Base-by-base conservation (phyloP, 2,113 vertebrate species). In the Merops nubicus region DNA sequence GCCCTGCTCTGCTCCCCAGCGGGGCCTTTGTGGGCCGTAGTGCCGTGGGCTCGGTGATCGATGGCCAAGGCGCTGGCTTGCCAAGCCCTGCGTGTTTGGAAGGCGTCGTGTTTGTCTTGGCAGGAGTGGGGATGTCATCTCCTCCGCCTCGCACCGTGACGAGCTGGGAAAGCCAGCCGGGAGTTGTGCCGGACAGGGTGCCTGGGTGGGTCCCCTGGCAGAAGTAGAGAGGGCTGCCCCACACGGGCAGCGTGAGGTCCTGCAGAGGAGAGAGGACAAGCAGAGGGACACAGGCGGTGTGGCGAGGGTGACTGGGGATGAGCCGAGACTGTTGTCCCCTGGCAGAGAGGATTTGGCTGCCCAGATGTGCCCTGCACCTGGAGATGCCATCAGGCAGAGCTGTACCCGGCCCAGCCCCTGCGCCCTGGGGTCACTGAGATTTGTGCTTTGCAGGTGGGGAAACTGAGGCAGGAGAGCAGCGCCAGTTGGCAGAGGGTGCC, bases 81-180 rank as follows among this genome's bases (percentile, higher is more conserved):
- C 96, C 96, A 96, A 96, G 90, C 64, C 82, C 91, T 67, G 90
- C 68, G 9, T 91, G 93, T 94, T 97, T 96, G 93, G 95, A 94
- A 79, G 68, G 85, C 79, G 5, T 60, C 29, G 63, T 97, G 95
- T 96, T 96, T 97, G 85, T 94, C 92, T 97, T 97, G 96, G 96
- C 95, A 89, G 93, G 68, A 90, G 82, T 12, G 0, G 72, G 72
- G 75, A 96, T 97, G 95, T 96, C 95, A 95, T 96, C 96, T 96
- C 96, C 92, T 96, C 92, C 0, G 60, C 85, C 91, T 84, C 1
- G 51, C 60, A 34, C 51, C 1, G 8, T 95, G 95, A 96, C 8
- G 40, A 92, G 93, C 90, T 80, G 79, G 90, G 93, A 96, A 96
- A 95, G 45, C 72, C 88, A 81, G 54, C 5, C 11, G 85, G 85